Evolutionary conservation across 2,797 vertebrate genomes (phyloP).

Genomic region (Chaetophractus vellerosus): DNA sequence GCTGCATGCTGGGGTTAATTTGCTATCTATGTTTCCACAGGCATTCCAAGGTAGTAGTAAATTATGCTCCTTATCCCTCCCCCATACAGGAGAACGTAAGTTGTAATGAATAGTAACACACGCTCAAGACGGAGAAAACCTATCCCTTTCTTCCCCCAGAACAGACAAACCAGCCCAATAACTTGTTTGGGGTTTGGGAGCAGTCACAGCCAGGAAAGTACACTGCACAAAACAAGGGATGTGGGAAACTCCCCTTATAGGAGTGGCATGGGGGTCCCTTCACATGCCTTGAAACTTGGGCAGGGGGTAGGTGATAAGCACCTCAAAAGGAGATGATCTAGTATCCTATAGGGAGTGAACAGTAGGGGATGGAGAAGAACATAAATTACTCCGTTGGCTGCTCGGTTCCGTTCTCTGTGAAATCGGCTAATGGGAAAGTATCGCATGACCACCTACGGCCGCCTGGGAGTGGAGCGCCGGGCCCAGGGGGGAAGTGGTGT

Average conservation of each 20-base stretch:
- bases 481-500: too few relatives aligned
- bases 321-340: too few relatives aligned
- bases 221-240: background rate
- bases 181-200: constrained; percentile 36
- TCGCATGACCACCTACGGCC: background rate
- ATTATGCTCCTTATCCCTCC: constrained; percentile 18
- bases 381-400: rapidly evolving
- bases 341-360: too few relatives aligned
- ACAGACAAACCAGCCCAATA: constrained; percentile 34
- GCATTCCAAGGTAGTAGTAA: constrained; percentile 33
- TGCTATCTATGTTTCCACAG: background rate
- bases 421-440: background rate
- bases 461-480: background rate
- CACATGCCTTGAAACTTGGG: too few relatives aligned
- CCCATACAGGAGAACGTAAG: constrained; percentile 40
- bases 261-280: too few relatives aligned
- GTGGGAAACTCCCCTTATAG: background rate
- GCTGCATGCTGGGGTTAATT: background rate
- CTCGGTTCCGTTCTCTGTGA: background rate
- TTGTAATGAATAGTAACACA: constrained; percentile 17
- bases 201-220: constrained; percentile 30
- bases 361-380: rapidly evolving
- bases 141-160: constrained; percentile 31
- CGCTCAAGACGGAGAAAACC: background rate
- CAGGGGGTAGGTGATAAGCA: too few relatives aligned